A percentile compares a stretch with the other conserved stretches of the same genome.
phyloP scores from a whole-genome alignment of 2,113 vertebrate species.

The Coptodon bakossiorum region DNA sequence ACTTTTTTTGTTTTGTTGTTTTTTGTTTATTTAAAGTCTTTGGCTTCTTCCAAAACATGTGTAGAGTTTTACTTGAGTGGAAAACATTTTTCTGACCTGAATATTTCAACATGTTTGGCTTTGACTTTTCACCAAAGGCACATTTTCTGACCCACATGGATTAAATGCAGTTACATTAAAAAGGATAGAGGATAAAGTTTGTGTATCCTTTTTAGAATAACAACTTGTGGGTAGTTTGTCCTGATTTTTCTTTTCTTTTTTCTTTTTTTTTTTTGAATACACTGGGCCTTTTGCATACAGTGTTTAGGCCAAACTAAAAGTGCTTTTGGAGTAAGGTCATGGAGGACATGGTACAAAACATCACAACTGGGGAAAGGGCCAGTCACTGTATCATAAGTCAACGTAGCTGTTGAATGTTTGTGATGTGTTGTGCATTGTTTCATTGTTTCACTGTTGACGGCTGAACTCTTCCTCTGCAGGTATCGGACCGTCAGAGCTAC shows the following conservation, averaged over 20 bases:
- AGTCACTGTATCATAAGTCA: not conserved
- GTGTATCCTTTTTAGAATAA: not conserved
- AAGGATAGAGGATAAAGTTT: not conserved
- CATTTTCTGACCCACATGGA: not conserved
- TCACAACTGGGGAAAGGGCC: not conserved
- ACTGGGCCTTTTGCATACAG: not conserved
- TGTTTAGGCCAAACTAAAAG: not conserved
- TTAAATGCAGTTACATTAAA: not conserved
- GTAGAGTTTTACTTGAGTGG: not conserved
- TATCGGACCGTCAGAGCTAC: conserved; percentile 90
- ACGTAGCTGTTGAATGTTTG: not conserved
- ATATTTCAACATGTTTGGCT: not conserved
- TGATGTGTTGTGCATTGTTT: not conserved
- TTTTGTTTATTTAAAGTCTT: not conserved
- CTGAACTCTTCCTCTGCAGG: conserved; percentile 46
- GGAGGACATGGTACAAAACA: accelerated
- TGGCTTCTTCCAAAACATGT: accelerated
- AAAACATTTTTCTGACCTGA: not conserved
- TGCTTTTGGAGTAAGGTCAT: not conserved
- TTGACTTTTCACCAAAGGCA: not conserved
- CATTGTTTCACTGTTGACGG: not conserved
- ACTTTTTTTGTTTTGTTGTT: not conserved
- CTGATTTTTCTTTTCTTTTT: not conserved
- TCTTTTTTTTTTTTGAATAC: accelerated
- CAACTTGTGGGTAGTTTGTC: not conserved